phyloP scores from a whole-genome alignment of 23 tunicate species.

The Botrylloides violaceus region DNA sequence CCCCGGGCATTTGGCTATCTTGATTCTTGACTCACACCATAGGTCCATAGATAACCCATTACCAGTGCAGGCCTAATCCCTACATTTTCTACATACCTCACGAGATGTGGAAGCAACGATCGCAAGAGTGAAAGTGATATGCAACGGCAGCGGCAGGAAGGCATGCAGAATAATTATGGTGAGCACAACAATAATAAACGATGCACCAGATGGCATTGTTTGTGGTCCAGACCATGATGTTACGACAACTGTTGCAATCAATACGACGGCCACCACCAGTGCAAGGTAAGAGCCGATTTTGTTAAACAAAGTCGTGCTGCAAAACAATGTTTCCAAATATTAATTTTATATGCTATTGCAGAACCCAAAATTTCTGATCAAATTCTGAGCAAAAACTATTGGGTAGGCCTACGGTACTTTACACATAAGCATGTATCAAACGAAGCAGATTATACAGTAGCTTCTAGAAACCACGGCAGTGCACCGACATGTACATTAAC shows the following conservation, averaged over 20 bases:
- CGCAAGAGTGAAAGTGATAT: slow-evolving; percentile 28
- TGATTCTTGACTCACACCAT: no score
- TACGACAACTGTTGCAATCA: slow-evolving; percentile 33
- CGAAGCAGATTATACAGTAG: no score
- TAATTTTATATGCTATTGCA: background rate
- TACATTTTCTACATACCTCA: slow-evolving; percentile 39
- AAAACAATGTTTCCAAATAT: background rate
- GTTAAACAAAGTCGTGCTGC: slow-evolving; percentile 26
- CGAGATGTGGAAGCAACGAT: slow-evolving; percentile 39
- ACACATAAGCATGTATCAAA: no score
- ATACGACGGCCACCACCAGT: slow-evolving; percentile 16
- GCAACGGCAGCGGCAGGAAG: slow-evolving; percentile 57
- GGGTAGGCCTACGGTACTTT: no score
- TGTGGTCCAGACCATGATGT: slow-evolving; percentile 21
- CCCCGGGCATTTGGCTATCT: no score
- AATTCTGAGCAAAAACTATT: no score
- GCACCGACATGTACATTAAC: no score
- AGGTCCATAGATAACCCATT: no score
- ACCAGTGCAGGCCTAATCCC: no score
- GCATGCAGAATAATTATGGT: slow-evolving; percentile 46
- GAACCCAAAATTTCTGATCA: no score
- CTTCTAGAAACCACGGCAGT: no score
- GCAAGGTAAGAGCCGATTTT: slow-evolving; percentile 24
- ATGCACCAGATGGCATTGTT: slow-evolving; percentile 29
- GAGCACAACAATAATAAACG: slow-evolving; percentile 36